Evolutionary conservation across 2,888 invertebrate genomes (phyloP).

Genomic region (Acleris sparsana): DNA sequence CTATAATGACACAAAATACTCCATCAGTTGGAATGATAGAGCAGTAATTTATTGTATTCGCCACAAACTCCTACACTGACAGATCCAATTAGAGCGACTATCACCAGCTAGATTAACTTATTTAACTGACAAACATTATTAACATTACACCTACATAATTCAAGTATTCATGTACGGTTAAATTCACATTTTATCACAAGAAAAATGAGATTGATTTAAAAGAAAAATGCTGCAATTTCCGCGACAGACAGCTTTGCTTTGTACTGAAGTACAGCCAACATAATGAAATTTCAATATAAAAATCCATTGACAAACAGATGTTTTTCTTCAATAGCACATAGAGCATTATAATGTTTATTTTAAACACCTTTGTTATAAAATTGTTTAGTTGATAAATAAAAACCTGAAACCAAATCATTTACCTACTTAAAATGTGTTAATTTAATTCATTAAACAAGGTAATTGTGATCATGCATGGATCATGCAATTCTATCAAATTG

Average conservation of each 20-base stretch:
- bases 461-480: no score
- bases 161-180: constrained; percentile 42
- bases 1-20: constrained; percentile 46
- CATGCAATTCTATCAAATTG: no score
- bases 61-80: constrained; percentile 68
- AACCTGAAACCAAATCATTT: no score
- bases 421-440: no score
- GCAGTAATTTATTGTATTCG: constrained; percentile 66
- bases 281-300: constrained; percentile 38
- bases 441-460: no score
- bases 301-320: constrained; percentile 29
- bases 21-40: constrained; percentile 53
- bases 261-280: constrained; percentile 51
- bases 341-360: neutral
- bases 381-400: no score
- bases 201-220: constrained; percentile 54
- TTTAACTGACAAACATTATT: constrained; percentile 40
- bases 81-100: constrained; percentile 61
- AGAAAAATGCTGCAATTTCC: constrained; percentile 72
- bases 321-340: constrained; percentile 15
- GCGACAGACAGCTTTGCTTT: constrained; percentile 80
- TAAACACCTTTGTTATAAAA: no score
- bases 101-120: constrained; percentile 46
- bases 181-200: constrained; percentile 62
- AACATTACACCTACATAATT: constrained; percentile 32